phyloP scores from a whole-genome alignment of 2,113 vertebrate species.

The Empidonax traillii region DNA sequence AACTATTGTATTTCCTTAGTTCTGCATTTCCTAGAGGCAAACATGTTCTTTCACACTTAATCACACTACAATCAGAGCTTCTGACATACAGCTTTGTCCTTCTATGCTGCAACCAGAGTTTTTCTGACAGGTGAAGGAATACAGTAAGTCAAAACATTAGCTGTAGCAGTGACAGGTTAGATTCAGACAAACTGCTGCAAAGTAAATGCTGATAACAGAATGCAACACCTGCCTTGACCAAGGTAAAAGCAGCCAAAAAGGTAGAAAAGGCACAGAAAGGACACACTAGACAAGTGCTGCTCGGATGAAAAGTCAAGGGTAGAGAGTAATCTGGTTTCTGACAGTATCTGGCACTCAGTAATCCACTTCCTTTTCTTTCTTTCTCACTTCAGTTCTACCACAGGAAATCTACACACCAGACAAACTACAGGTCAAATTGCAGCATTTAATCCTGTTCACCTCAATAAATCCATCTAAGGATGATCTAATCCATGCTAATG shows the following conservation, averaged over 20 bases:
- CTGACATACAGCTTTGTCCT: neutral
- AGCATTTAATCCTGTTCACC: neutral
- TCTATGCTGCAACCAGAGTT: neutral
- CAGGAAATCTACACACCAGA: neutral
- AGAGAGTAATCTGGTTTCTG: neutral
- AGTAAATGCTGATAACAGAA: neutral
- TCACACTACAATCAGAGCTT: neutral
- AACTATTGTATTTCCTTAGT: neutral
- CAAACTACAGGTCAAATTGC: neutral
- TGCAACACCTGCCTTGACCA: neutral
- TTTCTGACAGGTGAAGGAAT: neutral
- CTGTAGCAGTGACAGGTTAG: neutral
- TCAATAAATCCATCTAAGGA: neutral
- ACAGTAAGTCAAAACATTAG: neutral
- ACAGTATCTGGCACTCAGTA: neutral
- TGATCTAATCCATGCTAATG: neutral
- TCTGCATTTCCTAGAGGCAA: neutral
- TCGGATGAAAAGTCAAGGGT: neutral
- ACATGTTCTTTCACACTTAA: neutral
- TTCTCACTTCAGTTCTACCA: neutral
- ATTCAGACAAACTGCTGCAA: neutral
- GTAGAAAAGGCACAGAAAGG: neutral
- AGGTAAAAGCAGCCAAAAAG: neutral
- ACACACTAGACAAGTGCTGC: neutral
- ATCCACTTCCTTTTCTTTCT: neutral